Evolutionary conservation across 1,140 invertebrate species (phyloP).

Genomic region (Musca domestica): DNA sequence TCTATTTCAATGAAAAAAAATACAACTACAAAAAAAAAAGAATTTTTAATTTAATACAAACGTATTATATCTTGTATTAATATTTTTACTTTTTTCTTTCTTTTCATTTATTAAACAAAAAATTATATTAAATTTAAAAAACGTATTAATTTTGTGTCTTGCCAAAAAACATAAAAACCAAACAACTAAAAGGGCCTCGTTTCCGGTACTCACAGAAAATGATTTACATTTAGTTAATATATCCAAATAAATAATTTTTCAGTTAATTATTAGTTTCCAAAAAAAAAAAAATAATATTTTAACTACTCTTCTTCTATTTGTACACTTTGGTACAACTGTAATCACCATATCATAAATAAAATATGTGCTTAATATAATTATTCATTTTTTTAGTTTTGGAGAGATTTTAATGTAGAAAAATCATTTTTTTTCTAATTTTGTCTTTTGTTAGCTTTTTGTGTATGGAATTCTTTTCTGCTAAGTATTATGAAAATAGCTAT

Average conservation of each 20-base stretch:
- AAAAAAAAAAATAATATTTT: too few relatives aligned
- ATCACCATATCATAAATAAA: too few relatives aligned
- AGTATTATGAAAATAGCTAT: too few relatives aligned
- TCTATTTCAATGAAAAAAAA: too few relatives aligned
- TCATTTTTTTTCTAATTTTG: too few relatives aligned
- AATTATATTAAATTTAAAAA: slow-evolving; percentile 9
- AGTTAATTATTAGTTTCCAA: slow-evolving; percentile 1
- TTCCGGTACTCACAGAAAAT: slow-evolving; percentile 54
- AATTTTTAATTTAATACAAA: slow-evolving; percentile 6
- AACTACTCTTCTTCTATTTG: neutral
- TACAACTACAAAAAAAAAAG: too few relatives aligned
- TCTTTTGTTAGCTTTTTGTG: too few relatives aligned
- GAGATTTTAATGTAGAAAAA: too few relatives aligned
- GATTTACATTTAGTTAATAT: slow-evolving; percentile 47
- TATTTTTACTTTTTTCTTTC: slow-evolving; percentile 37
- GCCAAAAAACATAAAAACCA: slow-evolving; percentile 22
- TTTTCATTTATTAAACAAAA: slow-evolving; percentile 30
- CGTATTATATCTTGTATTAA: neutral
- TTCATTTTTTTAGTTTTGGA: too few relatives aligned
- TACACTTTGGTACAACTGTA: too few relatives aligned
- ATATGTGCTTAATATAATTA: too few relatives aligned
- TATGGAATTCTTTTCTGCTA: too few relatives aligned
- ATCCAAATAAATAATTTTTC: slow-evolving; percentile 11
- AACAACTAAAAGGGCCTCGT: slow-evolving; percentile 42
- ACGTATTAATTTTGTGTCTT: neutral